phyloP scores from a whole-genome alignment of 2,113 vertebrate species.

The Syrrhaptes paradoxus region DNA sequence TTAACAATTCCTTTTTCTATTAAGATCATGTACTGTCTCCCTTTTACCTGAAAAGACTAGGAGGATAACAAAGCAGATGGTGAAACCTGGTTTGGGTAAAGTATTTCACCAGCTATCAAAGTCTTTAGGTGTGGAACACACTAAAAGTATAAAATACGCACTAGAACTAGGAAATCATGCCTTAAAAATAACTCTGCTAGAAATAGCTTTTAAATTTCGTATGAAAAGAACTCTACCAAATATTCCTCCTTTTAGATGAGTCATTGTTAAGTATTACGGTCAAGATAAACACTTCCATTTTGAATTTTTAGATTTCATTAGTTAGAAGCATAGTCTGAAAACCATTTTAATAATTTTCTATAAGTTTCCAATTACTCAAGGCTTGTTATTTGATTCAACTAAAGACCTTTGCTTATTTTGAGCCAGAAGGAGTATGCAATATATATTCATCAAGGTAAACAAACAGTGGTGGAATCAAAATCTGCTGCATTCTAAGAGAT shows the following conservation, averaged over 20 bases:
- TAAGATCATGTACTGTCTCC: not conserved
- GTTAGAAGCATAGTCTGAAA: not conserved
- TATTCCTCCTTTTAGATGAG: not conserved
- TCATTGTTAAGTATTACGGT: not conserved
- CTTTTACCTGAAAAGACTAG: not conserved
- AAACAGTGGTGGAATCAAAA: not conserved
- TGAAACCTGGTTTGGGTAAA: not conserved
- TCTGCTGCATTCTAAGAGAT: not conserved
- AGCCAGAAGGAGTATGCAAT: not conserved
- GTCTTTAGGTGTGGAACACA: not conserved
- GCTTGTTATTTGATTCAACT: not conserved
- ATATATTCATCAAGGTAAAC: not conserved
- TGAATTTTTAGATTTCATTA: not conserved
- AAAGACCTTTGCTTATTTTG: not conserved
- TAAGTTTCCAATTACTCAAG: not conserved
- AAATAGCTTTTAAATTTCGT: not conserved
- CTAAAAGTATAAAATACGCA: not conserved
- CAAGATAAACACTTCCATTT: not conserved
- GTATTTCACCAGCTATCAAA: not conserved
- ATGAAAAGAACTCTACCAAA: not conserved
- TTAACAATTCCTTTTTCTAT: not conserved
- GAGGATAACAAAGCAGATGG: not conserved
- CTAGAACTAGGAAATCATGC: not conserved
- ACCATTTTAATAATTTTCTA: not conserved
- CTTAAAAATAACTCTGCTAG: not conserved